phyloP scores from a whole-genome alignment of 2,888 invertebrate species.

The Xestobium rufovillosum region DNA sequence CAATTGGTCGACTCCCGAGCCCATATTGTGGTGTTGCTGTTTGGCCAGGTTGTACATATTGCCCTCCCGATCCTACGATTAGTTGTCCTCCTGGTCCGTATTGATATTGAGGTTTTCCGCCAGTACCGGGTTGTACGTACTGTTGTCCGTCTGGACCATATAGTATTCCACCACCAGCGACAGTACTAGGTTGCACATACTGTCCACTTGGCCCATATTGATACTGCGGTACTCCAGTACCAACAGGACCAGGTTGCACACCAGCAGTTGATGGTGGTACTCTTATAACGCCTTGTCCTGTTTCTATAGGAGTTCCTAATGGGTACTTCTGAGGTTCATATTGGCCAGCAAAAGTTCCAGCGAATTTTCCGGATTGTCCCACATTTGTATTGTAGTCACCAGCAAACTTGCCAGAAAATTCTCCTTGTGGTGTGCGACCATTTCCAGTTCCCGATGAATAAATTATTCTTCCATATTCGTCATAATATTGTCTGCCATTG shows the following conservation, averaged over 20 bases:
- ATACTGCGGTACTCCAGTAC: conserved; percentile 5
- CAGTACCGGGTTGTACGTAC: conserved; percentile 4
- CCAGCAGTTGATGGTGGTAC: neutral
- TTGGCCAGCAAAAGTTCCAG: conserved; percentile 30
- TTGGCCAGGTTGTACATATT: conserved; percentile 5
- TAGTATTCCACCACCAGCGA: conserved; percentile 12
- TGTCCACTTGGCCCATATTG: conserved; percentile 4
- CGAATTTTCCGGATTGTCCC: conserved; percentile 28
- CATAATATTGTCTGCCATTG: conserved; percentile 12
- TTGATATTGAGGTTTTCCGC: conserved; percentile 6
- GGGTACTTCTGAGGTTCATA: conserved; percentile 19
- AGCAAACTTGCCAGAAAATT: conserved; percentile 22
- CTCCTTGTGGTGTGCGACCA: conserved; percentile 18
- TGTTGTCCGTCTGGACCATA: conserved; percentile 11
- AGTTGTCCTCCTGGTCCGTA: conserved; percentile 12
- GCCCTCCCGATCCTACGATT: conserved; percentile 6
- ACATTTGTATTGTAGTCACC: conserved; percentile 25
- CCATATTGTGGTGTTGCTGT: too few species aligned
- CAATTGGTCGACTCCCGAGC: too few species aligned
- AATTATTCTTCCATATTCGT: conserved; percentile 7
- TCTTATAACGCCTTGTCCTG: neutral
- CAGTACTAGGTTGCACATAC: conserved; percentile 3
- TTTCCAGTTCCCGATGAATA: conserved; percentile 15
- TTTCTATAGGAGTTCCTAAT: neutral
- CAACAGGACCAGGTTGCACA: conserved; percentile 4